Percentiles rank a stretch among this genome's conserved stretches.
These are phyloP conservation scores for Ditylenchus dipsaci DNA, from an alignment of 1,140 invertebrate genomes.

Conservation along the genomic window DNA sequence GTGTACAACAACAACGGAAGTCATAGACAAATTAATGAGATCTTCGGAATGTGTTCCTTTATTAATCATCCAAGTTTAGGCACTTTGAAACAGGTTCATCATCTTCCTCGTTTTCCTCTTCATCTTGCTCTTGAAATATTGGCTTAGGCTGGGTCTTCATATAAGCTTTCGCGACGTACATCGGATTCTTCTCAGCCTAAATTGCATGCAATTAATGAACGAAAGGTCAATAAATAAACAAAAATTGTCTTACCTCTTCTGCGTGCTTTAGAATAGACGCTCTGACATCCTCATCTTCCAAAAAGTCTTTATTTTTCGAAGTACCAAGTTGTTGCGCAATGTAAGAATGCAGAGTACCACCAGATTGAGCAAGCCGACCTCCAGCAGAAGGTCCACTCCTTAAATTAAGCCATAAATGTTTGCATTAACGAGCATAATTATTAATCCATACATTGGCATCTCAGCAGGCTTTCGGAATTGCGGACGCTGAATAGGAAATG, in stretches of 20 bases:
- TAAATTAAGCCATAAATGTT: not conserved
- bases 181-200: constrained; percentile 85
- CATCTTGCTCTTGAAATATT: constrained; percentile 53
- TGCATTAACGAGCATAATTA: too few species aligned
- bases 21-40: not conserved
- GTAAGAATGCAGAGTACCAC: constrained; percentile 91
- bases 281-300: constrained; percentile 91
- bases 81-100: constrained; percentile 33
- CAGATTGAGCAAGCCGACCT: constrained; percentile 76
- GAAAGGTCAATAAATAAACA: not conserved
- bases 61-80: constrained; percentile 33
- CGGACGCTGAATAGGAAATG: constrained; percentile 66
- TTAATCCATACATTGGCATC: constrained; percentile 82
- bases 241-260: constrained; percentile 62
- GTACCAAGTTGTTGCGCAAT: constrained; percentile 90
- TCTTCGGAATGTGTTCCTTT: not conserved
- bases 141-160: constrained; percentile 64
- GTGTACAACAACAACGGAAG: not conserved
- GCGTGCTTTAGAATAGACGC: constrained; percentile 94
- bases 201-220: not conserved
- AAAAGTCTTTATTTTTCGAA: constrained; percentile 74
- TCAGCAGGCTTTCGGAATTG: constrained; percentile 83
- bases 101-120: constrained; percentile 36
- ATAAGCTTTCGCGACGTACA: constrained; percentile 88
- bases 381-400: constrained; percentile 8